Evolutionary conservation across 2,113 vertebrate species (phyloP), one percentile per base, ranked within the genome.

Genomic region (Mustela lutreola): DNA sequence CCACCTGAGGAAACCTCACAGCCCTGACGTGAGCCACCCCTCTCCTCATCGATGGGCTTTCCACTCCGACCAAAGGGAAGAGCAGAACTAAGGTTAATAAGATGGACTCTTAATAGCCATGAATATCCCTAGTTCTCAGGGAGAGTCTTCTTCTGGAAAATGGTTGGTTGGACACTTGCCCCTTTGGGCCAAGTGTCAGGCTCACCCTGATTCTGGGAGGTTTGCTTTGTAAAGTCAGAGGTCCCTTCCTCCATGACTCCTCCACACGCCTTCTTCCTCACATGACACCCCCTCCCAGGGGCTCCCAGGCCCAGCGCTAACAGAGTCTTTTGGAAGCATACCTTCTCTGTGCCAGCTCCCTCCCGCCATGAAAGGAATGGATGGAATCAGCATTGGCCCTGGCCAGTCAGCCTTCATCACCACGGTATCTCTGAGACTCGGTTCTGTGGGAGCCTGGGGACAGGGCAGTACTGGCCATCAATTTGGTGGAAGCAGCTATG

Each of bases 321-420:
- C 39, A 53, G 31, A 21, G 16, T 45, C n/a, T 39, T 12, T 21
- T 76, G 65, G 45, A 39, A 75, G 31, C 3, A 28, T 65, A 75
- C 0, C 21, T 21, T n/a, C 22, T 8, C 28, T 28, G 31, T 31
- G 65, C 65, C 63, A 45, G 33, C 39, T 81, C 12, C 31, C 63
- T n/a, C 63, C 60, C 63, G n/a, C 48, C 50, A 60, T 36, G 28
- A 36, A 22, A 63, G 28, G 42, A 50, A 18, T 53, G 14, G 56
- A 53, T 18, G 56, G 22, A 62, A 78, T 42, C 50, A 48, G 56
- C 36, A 7, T 22, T 33, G 89, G 26, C 63, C n/a, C 10, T 62
- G 89, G 53, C 58, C n/a, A 3, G 67, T 97, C 84, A 82, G 48
- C 84, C 96, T 95, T 85, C 91, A 84, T 89, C 91, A 88, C 85